phyloP scores from a whole-genome alignment of 2,797 vertebrate species.

The Pogonophryne albipinna region DNA sequence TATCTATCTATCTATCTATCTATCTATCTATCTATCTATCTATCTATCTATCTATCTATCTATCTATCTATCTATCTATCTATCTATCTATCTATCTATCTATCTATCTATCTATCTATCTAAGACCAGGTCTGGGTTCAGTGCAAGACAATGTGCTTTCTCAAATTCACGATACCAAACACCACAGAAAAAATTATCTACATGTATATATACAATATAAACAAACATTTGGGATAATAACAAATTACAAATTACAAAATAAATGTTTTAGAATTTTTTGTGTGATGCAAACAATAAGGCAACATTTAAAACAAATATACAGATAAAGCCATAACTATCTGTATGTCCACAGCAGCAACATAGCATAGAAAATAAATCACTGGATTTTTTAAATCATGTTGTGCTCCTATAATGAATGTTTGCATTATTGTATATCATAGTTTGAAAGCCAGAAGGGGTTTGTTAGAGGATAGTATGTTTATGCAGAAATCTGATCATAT shows the following conservation, averaged over 20 bases:
- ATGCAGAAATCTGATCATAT: too few relatives aligned
- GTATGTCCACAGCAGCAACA: neutral
- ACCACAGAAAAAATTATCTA: constrained; percentile 1
- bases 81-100: too few relatives aligned
- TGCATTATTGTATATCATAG: neutral
- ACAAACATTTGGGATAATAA: constrained; percentile 18
- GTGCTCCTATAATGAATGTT: neutral
- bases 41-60: too few relatives aligned
- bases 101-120: too few relatives aligned
- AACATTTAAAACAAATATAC: neutral
- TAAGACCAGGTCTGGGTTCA: constrained; percentile 1
- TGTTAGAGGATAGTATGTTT: too few relatives aligned
- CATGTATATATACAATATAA: constrained; percentile 1
- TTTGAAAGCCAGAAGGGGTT: neutral
- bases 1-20: too few relatives aligned
- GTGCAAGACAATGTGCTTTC: constrained; percentile 1
- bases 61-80: too few relatives aligned
- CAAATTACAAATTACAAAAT: constrained; percentile 10
- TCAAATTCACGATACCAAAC: neutral
- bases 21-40: too few relatives aligned
- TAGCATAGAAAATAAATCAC: neutral
- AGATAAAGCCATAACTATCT: neutral
- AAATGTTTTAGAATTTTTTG: neutral
- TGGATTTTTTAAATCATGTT: neutral
- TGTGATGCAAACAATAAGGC: neutral